Conservation (phyloP, 1,140 invertebrate species). For the Philotrypesis tridentata region DNA sequence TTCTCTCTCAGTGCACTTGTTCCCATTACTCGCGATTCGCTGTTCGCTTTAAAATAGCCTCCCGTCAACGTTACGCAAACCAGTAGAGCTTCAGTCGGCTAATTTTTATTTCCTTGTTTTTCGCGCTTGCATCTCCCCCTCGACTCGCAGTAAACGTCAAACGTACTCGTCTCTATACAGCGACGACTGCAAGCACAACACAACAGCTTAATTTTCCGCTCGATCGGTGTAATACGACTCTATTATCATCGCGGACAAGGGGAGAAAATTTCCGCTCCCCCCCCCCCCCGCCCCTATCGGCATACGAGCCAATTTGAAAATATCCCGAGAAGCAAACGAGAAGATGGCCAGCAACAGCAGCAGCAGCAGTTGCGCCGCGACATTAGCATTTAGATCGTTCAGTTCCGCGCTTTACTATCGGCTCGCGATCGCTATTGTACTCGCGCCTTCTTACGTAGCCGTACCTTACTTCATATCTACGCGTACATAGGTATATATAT, state of each 20-base stretch:
- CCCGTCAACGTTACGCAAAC: no score
- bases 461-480: background rate
- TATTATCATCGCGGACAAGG: background rate
- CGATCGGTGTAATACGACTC: background rate
- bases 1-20: no score
- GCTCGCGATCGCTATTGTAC: background rate
- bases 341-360: background rate
- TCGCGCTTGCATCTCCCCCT: no score
- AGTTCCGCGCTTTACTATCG: constrained; percentile 29
- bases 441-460: background rate
- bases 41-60: no score
- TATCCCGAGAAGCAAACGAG: background rate
- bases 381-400: constrained; percentile 45
- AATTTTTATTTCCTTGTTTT: no score
- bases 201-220: background rate
- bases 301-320: background rate
- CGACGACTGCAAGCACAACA: no score
- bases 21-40: no score
- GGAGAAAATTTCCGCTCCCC: no score
- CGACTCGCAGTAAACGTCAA: no score
- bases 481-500: background rate
- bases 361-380: background rate
- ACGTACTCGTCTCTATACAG: no score
- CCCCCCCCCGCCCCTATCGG: no score
- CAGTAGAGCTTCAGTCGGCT: no score